Base-by-base conservation (phyloP, 2,797 vertebrate genomes). In the Cuculus canorus region DNA sequence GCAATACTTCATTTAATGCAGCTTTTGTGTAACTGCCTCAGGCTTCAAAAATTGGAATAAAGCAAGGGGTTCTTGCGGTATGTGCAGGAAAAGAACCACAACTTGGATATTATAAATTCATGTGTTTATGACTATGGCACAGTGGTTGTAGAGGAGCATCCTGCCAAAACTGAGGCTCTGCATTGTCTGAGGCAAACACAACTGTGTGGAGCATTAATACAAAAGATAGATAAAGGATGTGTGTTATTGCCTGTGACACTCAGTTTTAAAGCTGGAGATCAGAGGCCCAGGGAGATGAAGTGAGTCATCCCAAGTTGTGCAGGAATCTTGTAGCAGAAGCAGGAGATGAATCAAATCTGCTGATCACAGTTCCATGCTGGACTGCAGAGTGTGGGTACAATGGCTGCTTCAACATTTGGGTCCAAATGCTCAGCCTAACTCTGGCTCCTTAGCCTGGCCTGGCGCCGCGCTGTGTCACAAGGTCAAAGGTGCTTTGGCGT, bases 171-270 rank as follows among this genome's bases (percentile, higher is more conserved):
- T 17, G 8, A 27, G 59, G 23, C 41, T 80, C 48, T 71, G 52
- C 27, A 5, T 24, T 43, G 50, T 45, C 66, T 61, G 76, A 54
- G 47, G 33, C 41, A 88, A 33, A 47, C 18, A 4, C 0, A 3
- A 22, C 52, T 0, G 1, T 41, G 71, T 1, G 2, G 39, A 86
- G 33, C 71, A 9, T 33, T 47, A 16, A n/a, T 39, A 7, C 0
- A 1, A 19, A 30, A 33, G 52, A 10, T 3, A 30, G 60, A 13
- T 21, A 18, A 35, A 69, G 66, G 35, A 54, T 30, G n/a, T 24
- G 18, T 25, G 24, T 14, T 47, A 17, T 7, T 52, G 54, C 18
- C 37, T 28, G 0, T 5, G 47, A 15, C 2, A 1, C 22, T 73
- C 43, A 8, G 1, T 80, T 48, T 57, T 27, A 25, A 23, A 72